A percentile compares a stretch with the other conserved stretches of the same genome.
Conservation (phyloP, 2,888 invertebrate species). For the Latrodectus elegans region DNA sequence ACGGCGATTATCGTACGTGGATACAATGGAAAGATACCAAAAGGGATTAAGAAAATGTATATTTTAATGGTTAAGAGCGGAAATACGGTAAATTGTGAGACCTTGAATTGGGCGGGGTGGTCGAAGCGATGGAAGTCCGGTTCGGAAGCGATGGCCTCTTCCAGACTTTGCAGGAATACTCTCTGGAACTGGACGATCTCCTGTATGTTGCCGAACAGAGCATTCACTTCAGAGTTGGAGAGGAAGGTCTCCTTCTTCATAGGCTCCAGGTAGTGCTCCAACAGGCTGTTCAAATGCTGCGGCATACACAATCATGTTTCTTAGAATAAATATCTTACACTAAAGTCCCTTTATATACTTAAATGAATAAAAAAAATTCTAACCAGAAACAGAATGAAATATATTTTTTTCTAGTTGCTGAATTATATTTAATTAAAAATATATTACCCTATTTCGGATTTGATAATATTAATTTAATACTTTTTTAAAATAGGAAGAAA, state of each 20-base stretch:
- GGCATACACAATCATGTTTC: constrained; percentile 73
- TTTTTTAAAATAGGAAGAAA: too few species aligned
- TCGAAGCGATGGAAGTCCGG: constrained; percentile 91
- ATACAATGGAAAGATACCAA: too few species aligned
- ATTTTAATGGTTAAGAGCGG: too few species aligned
- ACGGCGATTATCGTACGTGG: too few species aligned
- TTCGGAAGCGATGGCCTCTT: constrained; percentile 74
- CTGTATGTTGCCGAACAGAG: constrained; percentile 96
- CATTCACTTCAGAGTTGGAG: constrained; percentile 95
- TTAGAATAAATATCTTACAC: not conserved
- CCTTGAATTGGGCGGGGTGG: constrained; percentile 94
- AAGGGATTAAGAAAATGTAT: too few species aligned
- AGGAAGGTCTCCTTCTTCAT: constrained; percentile 96
- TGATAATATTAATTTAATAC: too few species aligned
- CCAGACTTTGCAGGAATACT: constrained; percentile 90
- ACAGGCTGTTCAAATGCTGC: constrained; percentile 93
- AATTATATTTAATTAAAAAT: too few species aligned
- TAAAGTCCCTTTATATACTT: too few species aligned
- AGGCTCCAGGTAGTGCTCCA: constrained; percentile 97
- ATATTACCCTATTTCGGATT: too few species aligned
- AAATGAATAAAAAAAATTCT: too few species aligned
- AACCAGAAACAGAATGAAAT: too few species aligned
- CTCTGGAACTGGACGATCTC: constrained; percentile 98
- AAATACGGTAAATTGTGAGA: constrained; percentile 73
- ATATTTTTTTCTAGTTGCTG: too few species aligned